phyloP scores from a whole-genome alignment of 53 echinoderm and acorn worm genomes.

The Echinarachnius parma region DNA sequence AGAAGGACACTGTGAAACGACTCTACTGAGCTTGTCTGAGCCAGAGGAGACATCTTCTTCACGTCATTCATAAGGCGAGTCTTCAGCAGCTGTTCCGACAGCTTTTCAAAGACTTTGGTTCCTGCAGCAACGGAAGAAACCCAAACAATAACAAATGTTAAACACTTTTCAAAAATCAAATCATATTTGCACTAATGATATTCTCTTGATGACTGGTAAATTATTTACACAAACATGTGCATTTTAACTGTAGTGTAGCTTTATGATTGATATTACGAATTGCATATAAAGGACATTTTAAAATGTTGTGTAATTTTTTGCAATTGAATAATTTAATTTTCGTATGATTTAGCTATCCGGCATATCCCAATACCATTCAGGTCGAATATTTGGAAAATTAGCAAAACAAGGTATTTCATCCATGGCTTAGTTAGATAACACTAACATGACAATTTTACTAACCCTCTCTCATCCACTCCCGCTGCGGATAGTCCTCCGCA shows the following conservation, averaged over 20 bases:
- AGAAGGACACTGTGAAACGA: constrained; percentile 42
- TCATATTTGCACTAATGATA: no score
- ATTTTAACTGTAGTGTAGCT: no score
- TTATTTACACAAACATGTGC: no score
- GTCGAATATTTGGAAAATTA: no score
- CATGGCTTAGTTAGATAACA: not conserved
- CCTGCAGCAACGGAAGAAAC: constrained; percentile 3
- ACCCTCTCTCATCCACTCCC: constrained; percentile 20
- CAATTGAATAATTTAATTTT: not conserved
- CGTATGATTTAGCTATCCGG: not conserved
- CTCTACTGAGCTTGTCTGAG: constrained; percentile 45
- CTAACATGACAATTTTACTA: not conserved
- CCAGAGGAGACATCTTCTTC: constrained; percentile 8
- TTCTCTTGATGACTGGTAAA: no score
- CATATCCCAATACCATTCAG: not conserved
- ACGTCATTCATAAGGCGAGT: constrained; percentile 7
- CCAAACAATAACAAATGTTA: not conserved
- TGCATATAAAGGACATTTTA: not conserved
- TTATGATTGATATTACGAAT: not conserved
- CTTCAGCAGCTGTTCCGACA: not conserved
- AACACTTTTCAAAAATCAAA: not conserved
- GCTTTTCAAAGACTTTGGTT: constrained; percentile 17
- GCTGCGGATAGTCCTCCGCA: not conserved
- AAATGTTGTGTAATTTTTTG: no score
- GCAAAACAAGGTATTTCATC: not conserved